Conservation (phyloP, 2,888 invertebrate species). For the Norana najaformis region DNA sequence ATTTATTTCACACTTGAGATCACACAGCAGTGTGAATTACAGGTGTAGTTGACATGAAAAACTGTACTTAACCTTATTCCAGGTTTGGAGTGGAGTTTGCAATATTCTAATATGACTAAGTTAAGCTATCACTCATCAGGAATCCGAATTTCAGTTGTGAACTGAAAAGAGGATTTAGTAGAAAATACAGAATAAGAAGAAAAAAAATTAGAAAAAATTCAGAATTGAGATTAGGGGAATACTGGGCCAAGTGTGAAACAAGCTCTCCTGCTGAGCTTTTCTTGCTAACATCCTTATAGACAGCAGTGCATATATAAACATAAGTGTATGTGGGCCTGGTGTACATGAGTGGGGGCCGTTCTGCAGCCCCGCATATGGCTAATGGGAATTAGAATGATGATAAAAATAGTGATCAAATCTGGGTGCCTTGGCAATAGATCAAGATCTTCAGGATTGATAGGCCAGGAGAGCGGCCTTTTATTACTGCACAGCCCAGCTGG, state of each 20-base stretch:
- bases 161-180: neutral
- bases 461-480: neutral
- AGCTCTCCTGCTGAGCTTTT: neutral
- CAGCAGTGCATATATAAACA: neutral
- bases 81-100: neutral
- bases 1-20: neutral
- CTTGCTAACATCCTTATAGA: neutral
- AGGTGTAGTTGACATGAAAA: neutral
- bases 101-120: neutral
- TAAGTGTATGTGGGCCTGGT: neutral
- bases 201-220: neutral
- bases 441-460: slow-evolving; percentile 17
- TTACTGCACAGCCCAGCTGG: neutral
- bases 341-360: neutral
- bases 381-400: slow-evolving; percentile 22
- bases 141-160: neutral
- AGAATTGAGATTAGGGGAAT: neutral
- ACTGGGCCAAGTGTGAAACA: slow-evolving; percentile 1
- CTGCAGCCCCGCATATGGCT: neutral
- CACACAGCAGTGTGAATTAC: neutral
- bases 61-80: neutral
- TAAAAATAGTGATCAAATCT: slow-evolving; percentile 23
- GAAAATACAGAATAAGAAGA: neutral
- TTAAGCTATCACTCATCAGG: neutral
- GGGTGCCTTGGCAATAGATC: slow-evolving; percentile 16